Conservation (phyloP, 2,888 invertebrate genomes). For the Rotaria magnacalcarata region DNA sequence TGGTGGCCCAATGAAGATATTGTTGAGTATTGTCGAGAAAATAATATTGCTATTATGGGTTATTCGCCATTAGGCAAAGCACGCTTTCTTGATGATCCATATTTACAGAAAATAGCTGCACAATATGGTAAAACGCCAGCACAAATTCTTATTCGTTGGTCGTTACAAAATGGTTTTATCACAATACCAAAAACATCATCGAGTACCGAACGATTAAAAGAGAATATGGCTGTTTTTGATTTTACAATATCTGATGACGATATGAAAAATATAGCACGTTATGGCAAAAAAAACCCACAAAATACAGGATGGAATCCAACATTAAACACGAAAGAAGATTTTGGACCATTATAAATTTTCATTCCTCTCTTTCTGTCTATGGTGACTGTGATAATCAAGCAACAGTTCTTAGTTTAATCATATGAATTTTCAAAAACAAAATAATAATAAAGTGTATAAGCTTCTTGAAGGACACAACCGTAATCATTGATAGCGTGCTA, state of each 20-base stretch:
- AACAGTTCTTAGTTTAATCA: too few species aligned
- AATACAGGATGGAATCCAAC: conserved; percentile 39
- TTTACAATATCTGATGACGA: conserved; percentile 50
- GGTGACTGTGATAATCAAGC: too few species aligned
- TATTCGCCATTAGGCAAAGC: conserved; percentile 51
- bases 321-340: not conserved
- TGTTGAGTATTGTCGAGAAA: conserved; percentile 50
- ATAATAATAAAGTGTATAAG: too few species aligned
- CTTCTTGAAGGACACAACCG: too few species aligned
- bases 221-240: conserved; percentile 51
- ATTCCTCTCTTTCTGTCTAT: too few species aligned
- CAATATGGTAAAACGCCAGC: conserved; percentile 50
- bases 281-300: not conserved
- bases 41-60: conserved; percentile 51
- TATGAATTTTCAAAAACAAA: too few species aligned
- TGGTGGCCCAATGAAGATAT: conserved; percentile 50
- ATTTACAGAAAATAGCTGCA: conserved; percentile 49
- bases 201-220: conserved; percentile 48
- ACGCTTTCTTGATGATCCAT: conserved; percentile 48
- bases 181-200: conserved; percentile 52
- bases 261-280: conserved; percentile 45
- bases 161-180: conserved; percentile 51
- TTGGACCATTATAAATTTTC: conserved; percentile 16
- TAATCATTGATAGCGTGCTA: too few species aligned
- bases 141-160: conserved; percentile 51